Conservation (phyloP, 2,888 invertebrate species). For the Sclerodermus sp. region DNA sequence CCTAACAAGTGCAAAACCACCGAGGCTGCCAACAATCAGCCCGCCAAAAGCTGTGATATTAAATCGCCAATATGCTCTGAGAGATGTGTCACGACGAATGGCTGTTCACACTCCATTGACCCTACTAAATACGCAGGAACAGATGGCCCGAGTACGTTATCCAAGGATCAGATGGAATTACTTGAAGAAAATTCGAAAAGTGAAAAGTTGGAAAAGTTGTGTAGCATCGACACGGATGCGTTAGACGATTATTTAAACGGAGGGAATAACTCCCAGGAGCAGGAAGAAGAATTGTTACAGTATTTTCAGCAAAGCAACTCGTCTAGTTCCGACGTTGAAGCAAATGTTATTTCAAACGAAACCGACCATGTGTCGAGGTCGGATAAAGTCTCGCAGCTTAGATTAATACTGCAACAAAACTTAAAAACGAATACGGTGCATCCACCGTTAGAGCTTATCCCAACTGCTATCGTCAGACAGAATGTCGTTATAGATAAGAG, state of each 20-base stretch:
- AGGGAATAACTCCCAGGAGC: constrained; percentile 75
- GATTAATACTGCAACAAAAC: constrained; percentile 72
- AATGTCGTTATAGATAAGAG: constrained; percentile 40
- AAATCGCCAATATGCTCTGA: constrained; percentile 32
- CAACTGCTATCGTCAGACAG: constrained; percentile 24
- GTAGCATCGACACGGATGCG: constrained; percentile 78
- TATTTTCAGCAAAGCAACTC: constrained; percentile 71
- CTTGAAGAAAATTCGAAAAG: constrained; percentile 37
- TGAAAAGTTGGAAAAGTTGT: constrained; percentile 60
- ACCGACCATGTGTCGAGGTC: constrained; percentile 56
- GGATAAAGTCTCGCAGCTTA: constrained; percentile 73
- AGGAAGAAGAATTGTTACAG: constrained; percentile 81
- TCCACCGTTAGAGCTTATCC: constrained; percentile 35
- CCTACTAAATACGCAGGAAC: constrained; percentile 6
- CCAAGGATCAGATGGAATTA: constrained; percentile 34
- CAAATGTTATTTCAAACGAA: constrained; percentile 31
- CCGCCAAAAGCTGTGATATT: constrained; percentile 41
- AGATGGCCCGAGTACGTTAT: constrained; percentile 23
- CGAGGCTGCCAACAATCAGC: constrained; percentile 29
- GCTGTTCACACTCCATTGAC: constrained; percentile 23
- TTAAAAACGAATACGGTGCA: constrained; percentile 58
- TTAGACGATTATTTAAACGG: constrained; percentile 80
- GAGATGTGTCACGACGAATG: constrained; percentile 38
- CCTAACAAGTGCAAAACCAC: constrained; percentile 35
- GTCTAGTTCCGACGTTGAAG: constrained; percentile 51